Percentiles rank a stretch among this genome's conserved stretches.
Conservation (phyloP, 1,140 invertebrate genomes). For the Cotesia glomerata region DNA sequence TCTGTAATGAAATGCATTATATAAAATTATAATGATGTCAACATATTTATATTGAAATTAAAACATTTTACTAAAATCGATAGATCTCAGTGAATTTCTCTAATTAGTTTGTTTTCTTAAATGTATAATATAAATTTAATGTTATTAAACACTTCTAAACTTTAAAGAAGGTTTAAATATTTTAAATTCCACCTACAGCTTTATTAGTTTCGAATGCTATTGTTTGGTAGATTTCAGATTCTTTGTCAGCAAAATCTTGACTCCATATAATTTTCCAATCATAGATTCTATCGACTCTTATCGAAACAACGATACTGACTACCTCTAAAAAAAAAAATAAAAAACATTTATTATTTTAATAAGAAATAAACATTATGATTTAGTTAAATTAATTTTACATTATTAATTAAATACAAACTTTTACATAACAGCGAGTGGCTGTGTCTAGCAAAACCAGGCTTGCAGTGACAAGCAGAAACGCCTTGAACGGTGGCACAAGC, state of each 20-base stretch:
- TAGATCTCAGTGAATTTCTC: too few species aligned
- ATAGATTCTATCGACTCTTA: constrained; percentile 83
- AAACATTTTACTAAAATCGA: too few species aligned
- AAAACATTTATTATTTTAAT: not conserved
- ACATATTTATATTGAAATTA: too few species aligned
- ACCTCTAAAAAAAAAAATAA: constrained; percentile 57
- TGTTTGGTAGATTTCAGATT: constrained; percentile 81
- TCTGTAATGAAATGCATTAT: constrained; percentile 62
- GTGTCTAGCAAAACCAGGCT: constrained; percentile 81
- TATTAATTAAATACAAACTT: constrained; percentile 60
- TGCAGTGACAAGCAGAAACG: constrained; percentile 90
- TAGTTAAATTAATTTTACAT: not conserved
- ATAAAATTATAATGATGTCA: too few species aligned
- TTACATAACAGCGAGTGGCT: constrained; percentile 81
- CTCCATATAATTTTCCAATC: constrained; percentile 81
- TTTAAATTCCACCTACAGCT: constrained; percentile 71
- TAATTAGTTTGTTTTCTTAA: too few species aligned
- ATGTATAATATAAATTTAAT: too few species aligned
- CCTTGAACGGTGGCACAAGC: constrained; percentile 86
- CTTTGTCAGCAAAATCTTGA: constrained; percentile 73
- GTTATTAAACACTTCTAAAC: too few species aligned
- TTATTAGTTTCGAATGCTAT: constrained; percentile 82
- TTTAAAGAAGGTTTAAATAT: not conserved
- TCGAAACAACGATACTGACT: constrained; percentile 78
- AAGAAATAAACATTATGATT: not conserved